Evolutionary conservation across 1,140 invertebrate genomes (phyloP).

Genomic region (Aricia agestis): DNA sequence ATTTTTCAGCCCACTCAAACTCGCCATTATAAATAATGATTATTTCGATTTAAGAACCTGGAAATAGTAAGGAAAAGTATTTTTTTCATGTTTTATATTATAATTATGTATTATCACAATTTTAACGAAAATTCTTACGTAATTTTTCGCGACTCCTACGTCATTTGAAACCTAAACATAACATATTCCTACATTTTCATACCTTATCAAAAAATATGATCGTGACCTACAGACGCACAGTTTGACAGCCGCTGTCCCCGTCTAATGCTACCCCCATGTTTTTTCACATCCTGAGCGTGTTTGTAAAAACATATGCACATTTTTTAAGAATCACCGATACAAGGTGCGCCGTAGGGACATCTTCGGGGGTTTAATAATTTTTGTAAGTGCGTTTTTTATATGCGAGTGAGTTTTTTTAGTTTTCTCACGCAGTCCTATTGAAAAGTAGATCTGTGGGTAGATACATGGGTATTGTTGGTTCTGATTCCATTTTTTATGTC

Average conservation of each 20-base stretch:
- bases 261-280: constrained; percentile 40
- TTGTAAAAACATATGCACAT: constrained; percentile 73
- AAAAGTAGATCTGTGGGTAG: constrained; percentile 68
- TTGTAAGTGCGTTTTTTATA: constrained; percentile 63
- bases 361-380: constrained; percentile 60
- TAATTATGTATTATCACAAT: too few species aligned
- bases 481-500: constrained; percentile 15
- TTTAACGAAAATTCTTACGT: too few species aligned
- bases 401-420: constrained; percentile 66
- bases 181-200: too few species aligned
- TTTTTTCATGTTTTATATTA: too few species aligned
- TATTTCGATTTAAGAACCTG: too few species aligned
- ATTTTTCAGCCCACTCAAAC: too few species aligned
- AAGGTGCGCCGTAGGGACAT: constrained; percentile 67
- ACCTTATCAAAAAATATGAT: too few species aligned
- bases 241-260: constrained; percentile 36
- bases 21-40: too few species aligned
- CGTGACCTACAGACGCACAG: constrained; percentile 14
- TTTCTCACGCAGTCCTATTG: constrained; percentile 70
- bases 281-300: constrained; percentile 56
- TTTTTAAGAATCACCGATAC: constrained; percentile 65
- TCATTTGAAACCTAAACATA: too few species aligned
- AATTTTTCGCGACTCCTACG: too few species aligned
- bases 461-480: constrained; percentile 45
- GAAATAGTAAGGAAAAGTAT: too few species aligned